Percentiles rank a stretch among this genome's conserved stretches.
phyloP scores from a whole-genome alignment of 2,888 invertebrate species.

The Nemotelus pantherinus region DNA sequence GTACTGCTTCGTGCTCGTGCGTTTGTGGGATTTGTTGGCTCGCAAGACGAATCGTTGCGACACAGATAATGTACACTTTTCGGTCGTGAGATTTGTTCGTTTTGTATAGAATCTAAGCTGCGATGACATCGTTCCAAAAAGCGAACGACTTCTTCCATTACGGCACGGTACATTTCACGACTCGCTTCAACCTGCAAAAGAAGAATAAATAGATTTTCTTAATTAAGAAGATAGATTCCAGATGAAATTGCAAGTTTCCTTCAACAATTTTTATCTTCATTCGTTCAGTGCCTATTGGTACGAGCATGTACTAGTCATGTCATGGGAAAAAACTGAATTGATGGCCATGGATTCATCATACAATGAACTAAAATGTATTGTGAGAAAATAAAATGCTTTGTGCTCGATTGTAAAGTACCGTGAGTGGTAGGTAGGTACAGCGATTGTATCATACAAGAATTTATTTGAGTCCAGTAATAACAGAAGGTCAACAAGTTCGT shows the following conservation, averaged over 20 bases:
- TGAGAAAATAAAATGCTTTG: too few species aligned
- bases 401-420: too few species aligned
- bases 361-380: too few species aligned
- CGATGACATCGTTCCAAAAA: slow-evolving; percentile 72
- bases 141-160: slow-evolving; percentile 74
- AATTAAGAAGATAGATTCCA: neutral
- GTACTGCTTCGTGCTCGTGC: slow-evolving; percentile 61
- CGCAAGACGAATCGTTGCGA: slow-evolving; percentile 52
- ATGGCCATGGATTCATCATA: too few species aligned
- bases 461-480: slow-evolving; percentile 12
- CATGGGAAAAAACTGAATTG: too few species aligned
- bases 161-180: slow-evolving; percentile 74
- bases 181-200: slow-evolving; percentile 71
- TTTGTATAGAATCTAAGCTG: slow-evolving; percentile 63
- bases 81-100: slow-evolving; percentile 57
- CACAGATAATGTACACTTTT: slow-evolving; percentile 64
- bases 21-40: slow-evolving; percentile 17
- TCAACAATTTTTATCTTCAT: too few species aligned
- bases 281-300: too few species aligned
- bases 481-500: slow-evolving; percentile 4
- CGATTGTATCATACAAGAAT: neutral
- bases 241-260: neutral
- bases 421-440: too few species aligned
- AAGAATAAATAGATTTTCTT: slow-evolving; percentile 7
- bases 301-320: too few species aligned